Evolutionary conservation across 2,888 invertebrate species (phyloP), one percentile per base, ranked within the genome.

Genomic region (Timema cristinae): DNA sequence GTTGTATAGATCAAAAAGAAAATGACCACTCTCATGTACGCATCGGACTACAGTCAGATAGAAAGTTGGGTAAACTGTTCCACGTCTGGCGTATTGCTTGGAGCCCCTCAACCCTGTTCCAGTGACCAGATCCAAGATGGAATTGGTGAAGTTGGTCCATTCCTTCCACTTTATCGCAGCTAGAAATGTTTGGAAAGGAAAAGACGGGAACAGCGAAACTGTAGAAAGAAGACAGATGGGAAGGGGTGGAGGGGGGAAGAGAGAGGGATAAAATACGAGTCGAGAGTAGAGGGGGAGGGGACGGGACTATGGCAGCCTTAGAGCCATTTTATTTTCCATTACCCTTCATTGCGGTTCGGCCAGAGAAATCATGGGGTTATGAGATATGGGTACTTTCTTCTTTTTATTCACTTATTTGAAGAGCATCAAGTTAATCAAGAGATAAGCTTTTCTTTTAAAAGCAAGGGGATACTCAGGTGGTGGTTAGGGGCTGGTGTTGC

Each of bases 281-380:
- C 48, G 16, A 48, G 63, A 63, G 48, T 63, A 1, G 32, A 32
- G 32, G 32, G 32, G 32, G 32, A 4, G 32, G 32, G 32, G 32
- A 32, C 2, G 32, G 32, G 32, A 32, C 63, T 63, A 63, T 63
- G 63, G 63, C 63, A 47, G 63, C 63, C 63, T 63, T 63, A 32
- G 63, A 63, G 63, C 63, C 63, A 63, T 63, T 63, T 63, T 48
- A 63, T 63, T 63, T 63, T 63, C 63, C 63, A 63, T 63, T 63
- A 63, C 63, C 10, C 32, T 32, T 32, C 32, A 32, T 32, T 32
- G 32, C 32, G 32, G 32, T 32, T 32, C 32, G 32, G 32, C 32
- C 32, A 32, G 32, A 32, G 32, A 32, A 32, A 32, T 32, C 32
- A 32, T 32, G 32, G 32, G 32, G 32, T 32, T 32, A 32, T 32